Evolutionary conservation across 1,140 invertebrate species (phyloP).

Genomic region (Bombus pyrosoma): DNA sequence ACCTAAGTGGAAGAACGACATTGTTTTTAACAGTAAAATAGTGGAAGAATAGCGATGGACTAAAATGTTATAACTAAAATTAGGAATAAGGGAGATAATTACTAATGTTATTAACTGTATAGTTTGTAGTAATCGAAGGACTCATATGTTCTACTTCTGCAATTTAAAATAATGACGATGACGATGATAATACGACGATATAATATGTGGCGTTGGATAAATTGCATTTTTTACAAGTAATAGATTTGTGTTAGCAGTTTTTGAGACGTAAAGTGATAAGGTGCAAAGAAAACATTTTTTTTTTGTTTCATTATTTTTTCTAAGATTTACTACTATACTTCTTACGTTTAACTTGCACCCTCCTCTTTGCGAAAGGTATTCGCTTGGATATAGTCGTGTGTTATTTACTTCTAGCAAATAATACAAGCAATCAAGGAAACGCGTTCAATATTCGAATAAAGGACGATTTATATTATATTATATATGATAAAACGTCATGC

Average conservation of each 20-base stretch:
- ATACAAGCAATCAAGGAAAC: slow-evolving; percentile 15
- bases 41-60: slow-evolving; percentile 31
- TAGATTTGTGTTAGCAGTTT: slow-evolving; percentile 62
- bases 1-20: background rate
- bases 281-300: slow-evolving; percentile 54
- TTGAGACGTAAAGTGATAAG: slow-evolving; percentile 44
- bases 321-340: slow-evolving; percentile 40
- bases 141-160: slow-evolving; percentile 53
- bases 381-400: slow-evolving; percentile 30
- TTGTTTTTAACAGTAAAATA: slow-evolving; percentile 5
- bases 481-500: slow-evolving; percentile 27
- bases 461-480: slow-evolving; percentile 31
- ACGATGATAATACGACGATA: slow-evolving; percentile 42
- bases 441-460: slow-evolving; percentile 50
- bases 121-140: slow-evolving; percentile 66
- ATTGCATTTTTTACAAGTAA: slow-evolving; percentile 61
- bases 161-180: slow-evolving; percentile 22
- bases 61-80: slow-evolving; percentile 60
- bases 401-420: slow-evolving; percentile 23
- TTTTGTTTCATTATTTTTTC: slow-evolving; percentile 31
- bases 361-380: slow-evolving; percentile 36
- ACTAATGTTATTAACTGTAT: slow-evolving; percentile 76
- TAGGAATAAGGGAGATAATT: slow-evolving; percentile 72
- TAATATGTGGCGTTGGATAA: slow-evolving; percentile 33
- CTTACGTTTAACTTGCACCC: slow-evolving; percentile 42